Evolutionary conservation across 2,888 invertebrate species (phyloP).

Genomic region (Myopa testacea): DNA sequence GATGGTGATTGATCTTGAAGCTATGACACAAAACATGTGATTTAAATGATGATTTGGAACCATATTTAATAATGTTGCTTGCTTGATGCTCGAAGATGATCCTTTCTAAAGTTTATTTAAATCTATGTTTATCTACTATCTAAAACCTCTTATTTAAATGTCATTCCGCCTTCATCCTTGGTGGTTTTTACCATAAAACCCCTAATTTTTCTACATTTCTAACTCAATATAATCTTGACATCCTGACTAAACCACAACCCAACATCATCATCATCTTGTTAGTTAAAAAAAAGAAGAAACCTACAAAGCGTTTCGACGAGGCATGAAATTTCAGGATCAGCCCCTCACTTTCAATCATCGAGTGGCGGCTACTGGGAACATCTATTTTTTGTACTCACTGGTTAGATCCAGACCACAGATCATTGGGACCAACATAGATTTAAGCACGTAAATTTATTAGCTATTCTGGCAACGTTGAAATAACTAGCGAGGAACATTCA

Average conservation of each 20-base stretch:
- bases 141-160: too few species aligned
- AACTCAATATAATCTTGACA: background rate
- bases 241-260: background rate
- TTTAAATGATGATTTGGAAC: too few species aligned
- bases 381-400: background rate
- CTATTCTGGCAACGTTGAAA: conserved; percentile 3
- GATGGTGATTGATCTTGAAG: too few species aligned
- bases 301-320: conserved; percentile 11
- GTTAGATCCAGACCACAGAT: background rate
- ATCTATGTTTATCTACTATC: too few species aligned
- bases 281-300: too few species aligned
- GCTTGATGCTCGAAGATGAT: too few species aligned
- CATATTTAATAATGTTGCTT: too few species aligned
- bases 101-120: too few species aligned
- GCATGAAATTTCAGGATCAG: conserved; percentile 20
- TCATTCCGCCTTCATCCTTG: too few species aligned
- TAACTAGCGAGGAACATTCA: background rate
- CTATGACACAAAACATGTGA: too few species aligned
- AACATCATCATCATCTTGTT: conserved; percentile 15
- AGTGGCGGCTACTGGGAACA: conserved; percentile 9
- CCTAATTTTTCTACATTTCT: too few species aligned
- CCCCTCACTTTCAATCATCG: background rate
- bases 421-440: background rate
- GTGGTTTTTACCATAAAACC: too few species aligned
- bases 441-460: conserved; percentile 23